Conservation (phyloP, 2,888 invertebrate species). For the Anthophora plumipes region DNA sequence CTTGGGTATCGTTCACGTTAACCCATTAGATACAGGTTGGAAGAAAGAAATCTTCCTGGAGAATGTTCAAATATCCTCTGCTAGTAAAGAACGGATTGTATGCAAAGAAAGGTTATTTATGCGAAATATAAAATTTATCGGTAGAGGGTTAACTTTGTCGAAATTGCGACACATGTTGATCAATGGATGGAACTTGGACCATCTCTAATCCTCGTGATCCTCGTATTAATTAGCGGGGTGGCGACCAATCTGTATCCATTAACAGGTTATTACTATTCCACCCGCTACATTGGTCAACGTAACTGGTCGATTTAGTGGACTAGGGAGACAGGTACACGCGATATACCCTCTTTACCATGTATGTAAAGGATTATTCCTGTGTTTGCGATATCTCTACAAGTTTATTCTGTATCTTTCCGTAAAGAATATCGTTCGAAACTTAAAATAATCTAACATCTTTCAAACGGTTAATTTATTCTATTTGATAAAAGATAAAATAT, state of each 20-base stretch:
- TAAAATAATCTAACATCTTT: too few species aligned
- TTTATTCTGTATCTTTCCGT: not conserved
- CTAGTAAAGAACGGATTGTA: too few species aligned
- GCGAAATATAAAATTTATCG: too few species aligned
- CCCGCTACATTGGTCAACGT: conserved; percentile 45
- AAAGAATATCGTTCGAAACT: too few species aligned
- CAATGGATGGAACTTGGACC: conserved; percentile 33
- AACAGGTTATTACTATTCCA: conserved; percentile 76
- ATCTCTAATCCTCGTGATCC: conserved; percentile 69
- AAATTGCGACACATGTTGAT: not conserved
- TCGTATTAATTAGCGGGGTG: conserved; percentile 73
- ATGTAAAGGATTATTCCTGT: not conserved
- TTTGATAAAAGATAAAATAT: too few species aligned
- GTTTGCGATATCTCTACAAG: not conserved
- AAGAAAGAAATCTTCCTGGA: not conserved
- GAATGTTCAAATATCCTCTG: too few species aligned
- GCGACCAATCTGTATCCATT: conserved; percentile 75
- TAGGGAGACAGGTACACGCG: not conserved
- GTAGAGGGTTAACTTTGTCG: not conserved
- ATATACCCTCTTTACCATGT: not conserved
- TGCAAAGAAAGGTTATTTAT: too few species aligned
- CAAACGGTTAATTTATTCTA: too few species aligned
- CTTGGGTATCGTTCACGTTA: not conserved
- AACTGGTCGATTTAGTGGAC: conserved; percentile 29
- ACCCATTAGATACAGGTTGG: not conserved